phyloP scores from a whole-genome alignment of 2,113 vertebrate species.

The Zosterops hypoxanthus region DNA sequence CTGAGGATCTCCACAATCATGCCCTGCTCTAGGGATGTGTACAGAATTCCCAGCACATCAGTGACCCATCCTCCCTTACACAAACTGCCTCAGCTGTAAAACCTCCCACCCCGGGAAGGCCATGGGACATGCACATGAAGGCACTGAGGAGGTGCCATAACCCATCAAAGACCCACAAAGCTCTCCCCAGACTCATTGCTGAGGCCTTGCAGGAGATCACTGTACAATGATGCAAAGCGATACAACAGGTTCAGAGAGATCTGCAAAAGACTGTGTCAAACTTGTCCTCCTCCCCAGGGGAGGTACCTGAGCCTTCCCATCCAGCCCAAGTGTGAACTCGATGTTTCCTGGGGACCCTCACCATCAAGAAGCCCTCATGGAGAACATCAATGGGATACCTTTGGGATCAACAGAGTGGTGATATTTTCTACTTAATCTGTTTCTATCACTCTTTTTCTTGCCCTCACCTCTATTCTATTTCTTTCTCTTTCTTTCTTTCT shows the following conservation, averaged over 20 bases:
- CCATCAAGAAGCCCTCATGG: neutral
- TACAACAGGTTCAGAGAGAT: neutral
- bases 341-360: neutral
- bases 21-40: accelerated
- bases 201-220: neutral
- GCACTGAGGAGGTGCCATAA: neutral
- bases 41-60: neutral
- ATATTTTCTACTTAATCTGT: neutral
- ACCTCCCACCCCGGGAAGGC: neutral
- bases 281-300: too few relatives aligned
- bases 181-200: neutral
- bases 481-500: neutral
- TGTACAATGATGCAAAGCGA: accelerated
- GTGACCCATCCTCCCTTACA: neutral
- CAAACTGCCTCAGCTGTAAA: neutral
- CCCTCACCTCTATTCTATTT: neutral
- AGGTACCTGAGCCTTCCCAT: neutral
- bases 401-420: neutral
- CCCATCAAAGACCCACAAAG: neutral
- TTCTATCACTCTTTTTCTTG: neutral
- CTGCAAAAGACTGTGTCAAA: neutral
- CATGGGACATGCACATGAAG: neutral
- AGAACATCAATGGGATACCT: accelerated
- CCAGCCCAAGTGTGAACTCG: neutral
- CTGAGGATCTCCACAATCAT: neutral